Conservation (phyloP, 1,140 invertebrate genomes). For the Bactericera cockerelli region DNA sequence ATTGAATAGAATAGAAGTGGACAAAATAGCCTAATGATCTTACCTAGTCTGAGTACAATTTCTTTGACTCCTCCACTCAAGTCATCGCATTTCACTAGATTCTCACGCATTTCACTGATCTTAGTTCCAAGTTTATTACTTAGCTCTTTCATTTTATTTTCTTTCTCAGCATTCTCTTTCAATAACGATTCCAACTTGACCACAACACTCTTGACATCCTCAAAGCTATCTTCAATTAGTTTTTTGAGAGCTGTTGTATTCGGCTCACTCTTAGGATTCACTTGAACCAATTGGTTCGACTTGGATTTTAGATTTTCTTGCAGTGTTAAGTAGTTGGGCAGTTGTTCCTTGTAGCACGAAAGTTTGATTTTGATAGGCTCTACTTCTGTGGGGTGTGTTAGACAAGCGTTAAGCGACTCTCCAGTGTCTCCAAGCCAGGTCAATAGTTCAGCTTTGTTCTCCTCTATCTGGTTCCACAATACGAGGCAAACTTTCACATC, state of each 20-base stretch:
- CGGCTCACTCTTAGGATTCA: constrained; percentile 54
- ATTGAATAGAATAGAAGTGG: too few relatives aligned
- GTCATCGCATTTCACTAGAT: constrained; percentile 79
- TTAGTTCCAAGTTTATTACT: constrained; percentile 51
- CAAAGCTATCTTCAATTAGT: constrained; percentile 61
- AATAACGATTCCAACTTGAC: constrained; percentile 56
- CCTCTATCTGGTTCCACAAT: constrained; percentile 82
- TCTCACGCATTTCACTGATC: constrained; percentile 61
- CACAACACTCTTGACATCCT: constrained; percentile 51
- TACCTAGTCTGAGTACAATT: constrained; percentile 52
- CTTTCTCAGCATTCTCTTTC: constrained; percentile 50
- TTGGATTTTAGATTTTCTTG: constrained; percentile 61
- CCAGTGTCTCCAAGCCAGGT: constrained; percentile 72
- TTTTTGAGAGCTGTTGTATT: constrained; percentile 50
- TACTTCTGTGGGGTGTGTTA: constrained; percentile 57
- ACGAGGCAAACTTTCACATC: constrained; percentile 71
- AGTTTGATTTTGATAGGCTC: constrained; percentile 60
- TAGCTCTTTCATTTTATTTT: constrained; percentile 49
- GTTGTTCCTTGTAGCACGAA: constrained; percentile 70
- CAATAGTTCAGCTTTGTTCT: constrained; percentile 62
- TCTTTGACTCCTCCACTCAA: constrained; percentile 71
- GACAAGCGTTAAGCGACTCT: constrained; percentile 51
- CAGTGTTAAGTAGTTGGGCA: constrained; percentile 56
- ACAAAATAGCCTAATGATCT: too few relatives aligned
- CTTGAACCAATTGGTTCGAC: constrained; percentile 57